Conservation (phyloP, 37 sponge, comb jelly and placozoan genomes). For the Haliclona indistincta region DNA sequence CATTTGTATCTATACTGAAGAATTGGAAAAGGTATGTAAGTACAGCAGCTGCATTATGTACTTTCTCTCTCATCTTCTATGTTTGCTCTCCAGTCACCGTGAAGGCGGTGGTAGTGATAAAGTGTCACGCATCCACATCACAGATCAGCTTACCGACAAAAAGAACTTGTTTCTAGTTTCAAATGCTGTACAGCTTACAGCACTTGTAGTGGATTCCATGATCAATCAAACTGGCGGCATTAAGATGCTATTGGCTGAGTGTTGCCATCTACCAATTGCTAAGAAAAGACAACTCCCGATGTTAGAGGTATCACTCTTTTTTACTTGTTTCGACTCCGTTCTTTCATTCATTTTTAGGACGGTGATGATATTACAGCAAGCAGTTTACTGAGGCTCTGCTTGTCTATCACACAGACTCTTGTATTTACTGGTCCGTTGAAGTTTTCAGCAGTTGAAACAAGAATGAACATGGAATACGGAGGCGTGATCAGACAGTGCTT, state of each 20-base stretch:
- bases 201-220: constrained; percentile 62
- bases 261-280: not conserved
- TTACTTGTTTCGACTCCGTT: not conserved
- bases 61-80: not conserved
- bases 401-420: constrained; percentile 59
- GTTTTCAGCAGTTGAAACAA: constrained; percentile 57
- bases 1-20: constrained; percentile 29
- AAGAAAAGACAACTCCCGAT: not conserved
- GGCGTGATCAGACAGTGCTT: constrained; percentile 75
- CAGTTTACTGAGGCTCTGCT: not conserved
- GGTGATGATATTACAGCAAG: not conserved
- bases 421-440: constrained; percentile 55
- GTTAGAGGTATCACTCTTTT: not conserved
- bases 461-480: constrained; percentile 74
- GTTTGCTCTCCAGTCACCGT: not conserved
- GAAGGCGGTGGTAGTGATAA: not conserved
- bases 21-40: constrained; percentile 64
- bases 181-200: constrained; percentile 72
- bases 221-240: constrained; percentile 71
- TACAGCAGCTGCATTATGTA: not conserved
- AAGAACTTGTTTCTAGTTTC: constrained; percentile 47
- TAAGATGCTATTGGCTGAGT: constrained; percentile 42
- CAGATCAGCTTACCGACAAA: constrained; percentile 14
- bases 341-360: not conserved
- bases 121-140: not conserved